Evolutionary conservation across 2,888 invertebrate genomes (phyloP).

Genomic region (Pammene aurita): DNA sequence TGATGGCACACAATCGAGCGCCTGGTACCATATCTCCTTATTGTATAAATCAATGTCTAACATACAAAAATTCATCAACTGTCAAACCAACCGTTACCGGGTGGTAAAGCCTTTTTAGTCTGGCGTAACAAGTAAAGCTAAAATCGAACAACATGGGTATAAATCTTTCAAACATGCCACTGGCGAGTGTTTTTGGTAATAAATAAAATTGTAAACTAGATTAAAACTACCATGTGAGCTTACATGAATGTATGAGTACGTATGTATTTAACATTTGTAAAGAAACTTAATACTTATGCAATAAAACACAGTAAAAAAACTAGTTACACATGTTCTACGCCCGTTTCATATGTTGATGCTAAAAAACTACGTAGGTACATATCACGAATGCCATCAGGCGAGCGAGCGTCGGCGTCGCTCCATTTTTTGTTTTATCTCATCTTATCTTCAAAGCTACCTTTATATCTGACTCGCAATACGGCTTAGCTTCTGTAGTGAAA

Average conservation of each 20-base stretch:
- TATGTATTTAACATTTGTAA: no score
- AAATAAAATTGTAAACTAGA: slow-evolving; percentile 2
- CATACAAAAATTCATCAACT: no score
- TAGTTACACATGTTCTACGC: not conserved
- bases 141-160: slow-evolving; percentile 1
- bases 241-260: no score
- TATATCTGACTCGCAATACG: slow-evolving; percentile 28
- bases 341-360: not conserved
- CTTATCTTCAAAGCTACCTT: slow-evolving; percentile 31
- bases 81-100: no score
- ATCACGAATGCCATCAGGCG: slow-evolving; percentile 1
- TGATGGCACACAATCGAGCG: no score
- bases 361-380: not conserved
- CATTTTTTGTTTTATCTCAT: slow-evolving; percentile 29
- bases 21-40: no score
- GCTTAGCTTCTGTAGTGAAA: slow-evolving; percentile 34
- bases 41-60: no score
- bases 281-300: no score
- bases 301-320: no score
- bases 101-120: no score
- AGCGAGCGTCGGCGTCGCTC: slow-evolving; percentile 4
- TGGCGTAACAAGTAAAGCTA: not conserved
- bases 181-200: slow-evolving; percentile 3
- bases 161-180: slow-evolving; percentile 14
- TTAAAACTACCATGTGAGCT: not conserved